phyloP scores from a whole-genome alignment of 2,113 vertebrate genomes.

The Agapornis roseicollis region DNA sequence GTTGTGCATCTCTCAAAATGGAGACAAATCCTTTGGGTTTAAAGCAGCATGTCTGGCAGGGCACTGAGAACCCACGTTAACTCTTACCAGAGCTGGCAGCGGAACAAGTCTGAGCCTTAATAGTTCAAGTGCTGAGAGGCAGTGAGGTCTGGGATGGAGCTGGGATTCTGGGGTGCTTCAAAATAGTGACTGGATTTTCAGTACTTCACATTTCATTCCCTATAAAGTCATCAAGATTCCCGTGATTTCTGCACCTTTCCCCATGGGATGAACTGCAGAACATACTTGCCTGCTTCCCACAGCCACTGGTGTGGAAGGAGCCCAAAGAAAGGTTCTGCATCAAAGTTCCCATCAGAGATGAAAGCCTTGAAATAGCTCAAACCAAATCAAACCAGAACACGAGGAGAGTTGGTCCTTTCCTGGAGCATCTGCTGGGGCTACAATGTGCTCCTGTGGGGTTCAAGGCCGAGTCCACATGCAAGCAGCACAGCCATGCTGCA shows the following conservation, averaged over 20 bases:
- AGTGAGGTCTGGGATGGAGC: neutral
- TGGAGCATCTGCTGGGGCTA: neutral
- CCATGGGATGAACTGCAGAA: neutral
- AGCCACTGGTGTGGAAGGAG: neutral
- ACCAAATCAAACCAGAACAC: neutral
- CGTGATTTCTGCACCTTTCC: neutral
- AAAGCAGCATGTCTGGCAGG: neutral
- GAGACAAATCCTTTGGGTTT: neutral
- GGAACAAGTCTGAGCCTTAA: neutral
- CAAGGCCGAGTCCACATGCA: neutral
- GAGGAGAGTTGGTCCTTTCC: neutral
- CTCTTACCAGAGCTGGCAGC: neutral
- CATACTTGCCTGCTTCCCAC: neutral
- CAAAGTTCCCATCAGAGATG: neutral
- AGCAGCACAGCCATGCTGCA: neutral
- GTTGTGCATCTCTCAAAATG: neutral
- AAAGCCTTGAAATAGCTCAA: neutral
- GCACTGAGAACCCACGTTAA: neutral
- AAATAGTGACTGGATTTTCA: neutral
- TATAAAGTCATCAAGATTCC: neutral
- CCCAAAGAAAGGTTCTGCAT: neutral
- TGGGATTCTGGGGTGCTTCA: neutral
- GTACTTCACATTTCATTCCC: neutral
- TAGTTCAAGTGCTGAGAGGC: neutral
- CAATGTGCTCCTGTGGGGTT: neutral